phyloP scores from a whole-genome alignment of 2,888 invertebrate species.

The Nemapogon koenigi region DNA sequence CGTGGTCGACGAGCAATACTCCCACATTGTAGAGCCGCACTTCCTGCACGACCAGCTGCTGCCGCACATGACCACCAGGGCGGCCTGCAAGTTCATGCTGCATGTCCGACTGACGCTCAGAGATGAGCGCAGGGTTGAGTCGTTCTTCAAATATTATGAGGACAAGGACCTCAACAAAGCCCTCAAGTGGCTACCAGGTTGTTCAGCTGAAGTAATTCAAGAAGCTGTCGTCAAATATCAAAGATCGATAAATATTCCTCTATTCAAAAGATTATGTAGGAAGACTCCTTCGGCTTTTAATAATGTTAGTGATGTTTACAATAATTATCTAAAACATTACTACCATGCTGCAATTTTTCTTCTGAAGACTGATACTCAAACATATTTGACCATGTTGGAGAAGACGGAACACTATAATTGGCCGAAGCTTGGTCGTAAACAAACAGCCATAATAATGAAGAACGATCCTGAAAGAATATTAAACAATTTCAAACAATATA shows the following conservation, averaged over 20 bases:
- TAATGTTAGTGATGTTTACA: neutral
- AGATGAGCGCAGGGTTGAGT: conserved; percentile 32
- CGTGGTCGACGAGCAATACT: conserved; percentile 32
- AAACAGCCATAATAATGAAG: conserved; percentile 31
- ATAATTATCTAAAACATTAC: neutral
- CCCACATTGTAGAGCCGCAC: conserved; percentile 37
- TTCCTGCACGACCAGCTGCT: conserved; percentile 30
- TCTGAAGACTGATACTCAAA: conserved; percentile 15
- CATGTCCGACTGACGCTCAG: conserved; percentile 33
- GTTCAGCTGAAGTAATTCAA: conserved; percentile 30
- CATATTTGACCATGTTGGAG: conserved; percentile 29
- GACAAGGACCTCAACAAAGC: conserved; percentile 19
- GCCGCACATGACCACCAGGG: conserved; percentile 35
- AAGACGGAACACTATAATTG: conserved; percentile 6
- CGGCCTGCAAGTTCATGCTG: conserved; percentile 32
- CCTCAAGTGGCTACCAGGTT: conserved; percentile 37
- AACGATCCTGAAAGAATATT: conserved; percentile 25
- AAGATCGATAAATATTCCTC: conserved; percentile 16
- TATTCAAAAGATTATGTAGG: conserved; percentile 30
- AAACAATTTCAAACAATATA: conserved; percentile 28
- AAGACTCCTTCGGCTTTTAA: conserved; percentile 23
- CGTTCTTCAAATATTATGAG: conserved; percentile 32
- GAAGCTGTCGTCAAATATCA: conserved; percentile 22
- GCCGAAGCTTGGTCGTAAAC: conserved; percentile 24
- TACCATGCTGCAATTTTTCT: conserved; percentile 7